Evolutionary conservation across 1,140 invertebrate species (phyloP).

Genomic region (Anoplophora glabripennis): DNA sequence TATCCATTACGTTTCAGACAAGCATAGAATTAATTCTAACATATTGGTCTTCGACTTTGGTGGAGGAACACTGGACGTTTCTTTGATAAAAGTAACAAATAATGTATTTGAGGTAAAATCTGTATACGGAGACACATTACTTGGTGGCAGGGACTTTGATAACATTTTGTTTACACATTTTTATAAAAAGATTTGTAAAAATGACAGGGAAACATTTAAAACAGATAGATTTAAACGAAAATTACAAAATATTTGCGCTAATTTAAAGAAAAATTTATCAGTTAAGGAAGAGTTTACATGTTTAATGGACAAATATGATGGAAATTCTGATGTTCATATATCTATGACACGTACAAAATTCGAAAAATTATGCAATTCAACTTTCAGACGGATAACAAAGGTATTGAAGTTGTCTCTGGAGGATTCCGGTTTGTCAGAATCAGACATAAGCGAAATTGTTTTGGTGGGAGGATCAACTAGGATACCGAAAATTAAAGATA

Average conservation of each 20-base stretch:
- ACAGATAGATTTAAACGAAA: neutral
- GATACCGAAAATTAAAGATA: constrained; percentile 58
- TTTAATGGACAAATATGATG: constrained; percentile 46
- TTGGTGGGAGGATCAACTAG: constrained; percentile 63
- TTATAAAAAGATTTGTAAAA: neutral
- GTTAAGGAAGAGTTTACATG: neutral
- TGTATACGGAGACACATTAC: constrained; percentile 64
- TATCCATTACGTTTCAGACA: constrained; percentile 54
- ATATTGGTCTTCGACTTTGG: constrained; percentile 61
- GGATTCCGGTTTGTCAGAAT: constrained; percentile 12
- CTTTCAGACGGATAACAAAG: constrained; percentile 56
- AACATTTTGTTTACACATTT: constrained; percentile 49
- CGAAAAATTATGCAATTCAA: constrained; percentile 64
- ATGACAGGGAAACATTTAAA: too few species aligned
- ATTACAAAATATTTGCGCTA: neutral
- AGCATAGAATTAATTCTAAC: constrained; percentile 34
- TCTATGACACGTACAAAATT: constrained; percentile 73
- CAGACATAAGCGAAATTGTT: constrained; percentile 57
- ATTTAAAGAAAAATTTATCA: constrained; percentile 4
- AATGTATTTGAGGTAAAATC: constrained; percentile 65
- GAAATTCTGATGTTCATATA: constrained; percentile 70
- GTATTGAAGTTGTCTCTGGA: constrained; percentile 21
- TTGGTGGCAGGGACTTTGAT: constrained; percentile 72
- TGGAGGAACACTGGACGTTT: constrained; percentile 78
- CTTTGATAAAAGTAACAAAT: constrained; percentile 70